Evolutionary conservation across 1,140 invertebrate species (phyloP).

Genomic region (Neodiprion fabricii): DNA sequence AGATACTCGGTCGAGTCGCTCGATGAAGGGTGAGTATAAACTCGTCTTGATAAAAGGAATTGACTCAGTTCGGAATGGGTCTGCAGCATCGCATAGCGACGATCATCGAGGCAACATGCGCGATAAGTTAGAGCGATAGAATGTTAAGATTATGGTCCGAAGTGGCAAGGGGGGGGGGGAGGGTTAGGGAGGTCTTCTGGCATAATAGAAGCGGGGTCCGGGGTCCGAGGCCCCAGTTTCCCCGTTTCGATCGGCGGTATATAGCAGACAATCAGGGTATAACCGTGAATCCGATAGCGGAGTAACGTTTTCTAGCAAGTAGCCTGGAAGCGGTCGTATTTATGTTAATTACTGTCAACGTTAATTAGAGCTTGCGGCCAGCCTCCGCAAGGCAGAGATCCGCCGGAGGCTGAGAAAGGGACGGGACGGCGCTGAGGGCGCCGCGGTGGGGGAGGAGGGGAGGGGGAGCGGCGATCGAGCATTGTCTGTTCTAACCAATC

Average conservation of each 20-base stretch:
- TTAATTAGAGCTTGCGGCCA: slow-evolving; percentile 51
- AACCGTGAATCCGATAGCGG: slow-evolving; percentile 39
- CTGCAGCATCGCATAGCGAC: background rate
- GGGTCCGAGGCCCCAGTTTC: background rate
- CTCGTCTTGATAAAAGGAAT: background rate
- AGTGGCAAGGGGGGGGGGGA: background rate
- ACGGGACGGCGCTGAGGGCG: slow-evolving; percentile 21
- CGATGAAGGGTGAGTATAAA: too few relatives aligned
- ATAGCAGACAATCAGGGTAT: slow-evolving; percentile 44
- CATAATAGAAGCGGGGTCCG: slow-evolving; percentile 6
- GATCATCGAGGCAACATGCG: background rate
- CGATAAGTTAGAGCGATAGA: background rate
- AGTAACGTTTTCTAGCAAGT: slow-evolving; percentile 37
- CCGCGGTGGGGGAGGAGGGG: slow-evolving; percentile 21
- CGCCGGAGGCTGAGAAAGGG: slow-evolving; percentile 14
- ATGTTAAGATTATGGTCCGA: background rate
- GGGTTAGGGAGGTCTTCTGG: slow-evolving; percentile 16
- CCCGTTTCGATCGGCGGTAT: slow-evolving; percentile 22
- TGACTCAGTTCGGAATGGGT: background rate
- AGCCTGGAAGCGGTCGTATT: slow-evolving; percentile 55
- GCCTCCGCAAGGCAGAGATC: slow-evolving; percentile 23
- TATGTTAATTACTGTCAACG: slow-evolving; percentile 62
- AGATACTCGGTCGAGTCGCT: too few relatives aligned
- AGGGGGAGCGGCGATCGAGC: slow-evolving; percentile 28
- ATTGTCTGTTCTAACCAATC: slow-evolving; percentile 31